Evolutionary conservation across 1,140 invertebrate species (phyloP), one percentile per base, ranked within the genome.

Genomic region (Tetramorium alpestre): DNA sequence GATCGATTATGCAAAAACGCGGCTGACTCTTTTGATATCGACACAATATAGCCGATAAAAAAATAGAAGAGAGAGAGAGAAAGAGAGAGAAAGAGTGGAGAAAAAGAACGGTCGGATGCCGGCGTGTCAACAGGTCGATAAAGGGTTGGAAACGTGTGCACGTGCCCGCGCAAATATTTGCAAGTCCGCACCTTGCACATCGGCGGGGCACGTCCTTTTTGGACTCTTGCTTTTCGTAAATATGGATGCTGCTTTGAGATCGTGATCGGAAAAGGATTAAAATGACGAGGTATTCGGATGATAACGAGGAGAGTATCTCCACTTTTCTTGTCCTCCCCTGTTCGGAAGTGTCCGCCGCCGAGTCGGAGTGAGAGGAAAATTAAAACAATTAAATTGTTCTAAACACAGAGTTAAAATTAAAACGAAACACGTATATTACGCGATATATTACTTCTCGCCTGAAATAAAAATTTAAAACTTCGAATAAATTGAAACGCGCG

Each of bases 91-190:
- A 25, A 56, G 54, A 22, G 54, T 13, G 69, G 10, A 56, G 54
- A 73, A 73, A 84, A 84, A 73, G 80, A n/a, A 84, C 86, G 86
- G 85, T 80, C 60, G 89, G 88, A 84, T 87, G 89, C 72, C 89
- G 88, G 60, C 88, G 85, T 90, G 89, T 89, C 89, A 90, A 90
- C 88, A 90, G 88, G 89, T 90, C 89, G 89, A 90, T 89, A 90
- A 90, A 90, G 89, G 89, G 88, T 89, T 90, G 87, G 88, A 89
- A 90, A 87, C 88, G 87, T 47, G 67, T 56, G 84, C 82, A 85
- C 84, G 81, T 85, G 82, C 54, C 44, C 58, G 60, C 47, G 87
- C 85, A 90, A 90, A 89, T 90, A 90, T 90, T 90, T 90, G 89
- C 86, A 81, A 64, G 73, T 77, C 88, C 88, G 89, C 89, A 82